Conservation (phyloP, 2,888 invertebrate genomes). For the Notocelia uddmanniana region DNA sequence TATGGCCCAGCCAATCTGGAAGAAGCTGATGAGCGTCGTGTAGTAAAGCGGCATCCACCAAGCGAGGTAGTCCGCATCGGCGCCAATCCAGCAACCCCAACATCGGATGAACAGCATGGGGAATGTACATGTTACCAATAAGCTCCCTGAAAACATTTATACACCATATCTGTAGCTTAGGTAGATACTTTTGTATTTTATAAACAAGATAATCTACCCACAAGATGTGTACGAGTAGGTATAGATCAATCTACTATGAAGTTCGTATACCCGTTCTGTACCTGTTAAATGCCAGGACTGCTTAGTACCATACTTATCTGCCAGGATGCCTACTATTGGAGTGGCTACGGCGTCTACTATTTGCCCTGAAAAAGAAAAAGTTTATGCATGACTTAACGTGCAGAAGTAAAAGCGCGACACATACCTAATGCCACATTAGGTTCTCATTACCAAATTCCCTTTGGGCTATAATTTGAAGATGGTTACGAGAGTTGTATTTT, state of each 20-base stretch:
- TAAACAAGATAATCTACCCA: too few species aligned
- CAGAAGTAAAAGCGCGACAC: not conserved
- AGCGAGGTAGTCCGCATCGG: conserved; percentile 65
- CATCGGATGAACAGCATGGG: conserved; percentile 92
- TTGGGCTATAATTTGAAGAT: too few species aligned
- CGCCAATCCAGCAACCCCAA: conserved; percentile 82
- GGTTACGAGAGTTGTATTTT: too few species aligned
- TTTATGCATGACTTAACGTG: not conserved
- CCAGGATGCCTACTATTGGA: conserved; percentile 93
- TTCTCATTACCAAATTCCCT: too few species aligned
- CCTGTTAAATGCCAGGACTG: conserved; percentile 95
- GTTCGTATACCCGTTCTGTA: conserved; percentile 86
- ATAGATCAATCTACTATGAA: not conserved
- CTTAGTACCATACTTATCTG: conserved; percentile 92
- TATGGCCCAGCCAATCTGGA: conserved; percentile 97
- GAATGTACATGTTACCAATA: conserved; percentile 90
- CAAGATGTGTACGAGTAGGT: too few species aligned
- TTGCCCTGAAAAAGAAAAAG: conserved; percentile 86
- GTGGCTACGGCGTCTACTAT: conserved; percentile 95
- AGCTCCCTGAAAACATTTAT: conserved; percentile 80
- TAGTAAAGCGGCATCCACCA: conserved; percentile 87
- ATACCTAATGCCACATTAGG: not conserved
- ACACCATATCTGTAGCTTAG: not conserved
- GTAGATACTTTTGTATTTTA: too few species aligned
- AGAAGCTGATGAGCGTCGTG: conserved; percentile 88